A percentile compares a stretch with the other conserved stretches of the same genome.
Conservation (phyloP, 2,113 vertebrate genomes). For the Columba janthina region DNA sequence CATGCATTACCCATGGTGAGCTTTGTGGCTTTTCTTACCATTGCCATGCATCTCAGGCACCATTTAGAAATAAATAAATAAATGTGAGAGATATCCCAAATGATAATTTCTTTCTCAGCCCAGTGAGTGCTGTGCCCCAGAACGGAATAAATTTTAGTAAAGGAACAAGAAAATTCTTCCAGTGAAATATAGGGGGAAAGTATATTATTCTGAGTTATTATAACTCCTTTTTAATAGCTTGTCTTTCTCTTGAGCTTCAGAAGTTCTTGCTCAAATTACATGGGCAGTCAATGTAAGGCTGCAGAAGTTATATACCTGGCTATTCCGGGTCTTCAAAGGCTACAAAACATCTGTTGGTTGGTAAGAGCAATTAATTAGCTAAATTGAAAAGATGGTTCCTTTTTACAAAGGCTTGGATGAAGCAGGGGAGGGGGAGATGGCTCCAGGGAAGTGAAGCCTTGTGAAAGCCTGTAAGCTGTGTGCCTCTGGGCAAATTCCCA, state of each 20-base stretch:
- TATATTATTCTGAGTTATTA: not conserved
- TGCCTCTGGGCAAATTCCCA: constrained; percentile 73
- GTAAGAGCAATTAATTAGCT: constrained; percentile 72
- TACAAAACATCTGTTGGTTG: constrained; percentile 67
- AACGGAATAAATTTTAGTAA: not conserved
- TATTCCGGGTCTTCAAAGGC: constrained; percentile 66
- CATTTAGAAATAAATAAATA: not conserved
- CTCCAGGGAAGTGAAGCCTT: constrained; percentile 19
- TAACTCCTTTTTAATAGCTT: not conserved
- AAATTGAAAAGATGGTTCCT: constrained; percentile 43
- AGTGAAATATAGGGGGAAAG: not conserved
- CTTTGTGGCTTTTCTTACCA: not conserved
- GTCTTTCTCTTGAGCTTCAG: constrained; percentile 6
- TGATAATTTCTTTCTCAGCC: not conserved
- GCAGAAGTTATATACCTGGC: constrained; percentile 33
- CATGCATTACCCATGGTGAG: not conserved
- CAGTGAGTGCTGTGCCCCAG: not conserved
- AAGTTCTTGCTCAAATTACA: constrained; percentile 31
- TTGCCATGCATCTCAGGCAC: not conserved
- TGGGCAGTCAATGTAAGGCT: not conserved
- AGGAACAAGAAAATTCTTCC: not conserved
- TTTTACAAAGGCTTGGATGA: constrained; percentile 36
- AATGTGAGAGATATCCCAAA: not conserved
- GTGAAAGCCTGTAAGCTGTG: constrained; percentile 33
- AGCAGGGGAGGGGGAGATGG: constrained; percentile 17